phyloP scores from a whole-genome alignment of 64 coral and sea anemone genomes.

The Dendrophyllia cribrosa region DNA sequence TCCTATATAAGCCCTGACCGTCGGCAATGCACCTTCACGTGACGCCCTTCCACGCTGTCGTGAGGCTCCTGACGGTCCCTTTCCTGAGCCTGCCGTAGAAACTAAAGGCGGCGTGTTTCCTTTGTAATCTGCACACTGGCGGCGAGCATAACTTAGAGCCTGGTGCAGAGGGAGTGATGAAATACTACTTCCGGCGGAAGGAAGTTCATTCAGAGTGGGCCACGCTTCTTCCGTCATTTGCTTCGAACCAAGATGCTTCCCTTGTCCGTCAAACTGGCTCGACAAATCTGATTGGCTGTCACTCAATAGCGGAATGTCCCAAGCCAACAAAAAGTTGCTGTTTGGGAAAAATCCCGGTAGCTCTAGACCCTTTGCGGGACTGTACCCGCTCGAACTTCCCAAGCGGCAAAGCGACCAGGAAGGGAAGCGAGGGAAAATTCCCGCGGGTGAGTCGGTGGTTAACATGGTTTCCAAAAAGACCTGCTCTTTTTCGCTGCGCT shows the following conservation, averaged over 20 bases:
- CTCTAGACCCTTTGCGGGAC: constrained; percentile 88
- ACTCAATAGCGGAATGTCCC: constrained; percentile 94
- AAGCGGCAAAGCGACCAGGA: constrained; percentile 96
- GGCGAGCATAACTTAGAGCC: constrained; percentile 75
- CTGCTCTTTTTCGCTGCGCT: constrained; percentile 62
- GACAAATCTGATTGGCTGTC: constrained; percentile 83
- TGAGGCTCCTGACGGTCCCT: constrained; percentile 42
- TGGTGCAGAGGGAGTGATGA: constrained; percentile 93
- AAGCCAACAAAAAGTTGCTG: constrained; percentile 92
- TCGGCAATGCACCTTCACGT: constrained; percentile 73
- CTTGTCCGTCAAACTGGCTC: constrained; percentile 94
- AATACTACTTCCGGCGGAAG: constrained; percentile 65
- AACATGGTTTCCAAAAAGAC: constrained; percentile 90
- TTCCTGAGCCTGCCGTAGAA: constrained; percentile 18
- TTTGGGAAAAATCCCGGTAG: constrained; percentile 98
- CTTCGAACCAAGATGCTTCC: constrained; percentile 89
- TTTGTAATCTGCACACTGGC: constrained; percentile 84
- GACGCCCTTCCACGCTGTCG: constrained; percentile 65
- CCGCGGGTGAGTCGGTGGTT: constrained; percentile 75
- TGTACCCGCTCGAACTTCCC: constrained; percentile 80
- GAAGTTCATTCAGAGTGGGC: constrained; percentile 95
- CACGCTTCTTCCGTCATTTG: constrained; percentile 84
- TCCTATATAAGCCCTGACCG: constrained; percentile 93
- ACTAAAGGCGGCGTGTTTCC: constrained; percentile 61
- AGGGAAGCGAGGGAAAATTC: constrained; percentile 83